phyloP scores from a whole-genome alignment of 1,140 invertebrate species.

The Callitettix versicolor region DNA sequence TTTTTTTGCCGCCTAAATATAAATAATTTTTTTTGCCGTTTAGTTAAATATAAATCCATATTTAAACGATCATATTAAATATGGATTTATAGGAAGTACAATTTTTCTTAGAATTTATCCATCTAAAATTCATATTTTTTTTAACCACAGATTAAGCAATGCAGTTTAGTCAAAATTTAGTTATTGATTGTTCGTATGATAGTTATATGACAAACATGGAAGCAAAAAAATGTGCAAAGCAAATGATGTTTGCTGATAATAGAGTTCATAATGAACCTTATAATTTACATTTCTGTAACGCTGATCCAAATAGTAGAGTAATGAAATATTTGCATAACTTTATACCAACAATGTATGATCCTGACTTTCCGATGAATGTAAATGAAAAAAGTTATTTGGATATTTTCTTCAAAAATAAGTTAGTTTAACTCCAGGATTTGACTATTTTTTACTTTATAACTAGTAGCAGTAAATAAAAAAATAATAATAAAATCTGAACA shows the following conservation, averaged over 20 bases:
- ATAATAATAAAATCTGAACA: too few relatives aligned
- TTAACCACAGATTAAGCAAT: conserved; percentile 53
- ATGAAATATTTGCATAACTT: conserved; percentile 45
- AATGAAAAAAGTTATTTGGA: conserved; percentile 67
- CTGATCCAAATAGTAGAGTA: conserved; percentile 36
- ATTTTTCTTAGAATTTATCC: conserved; percentile 46
- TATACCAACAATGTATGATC: conserved; percentile 56
- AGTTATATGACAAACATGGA: conserved; percentile 59
- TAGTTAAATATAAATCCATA: too few relatives aligned
- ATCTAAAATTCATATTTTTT: conserved; percentile 49
- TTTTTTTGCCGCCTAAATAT: too few relatives aligned
- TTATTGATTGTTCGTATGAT: conserved; percentile 75
- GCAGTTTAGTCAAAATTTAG: conserved; percentile 57
- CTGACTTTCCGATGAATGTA: conserved; percentile 61
- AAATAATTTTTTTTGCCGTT: too few relatives aligned
- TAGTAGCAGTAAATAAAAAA: too few relatives aligned
- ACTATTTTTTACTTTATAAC: too few relatives aligned
- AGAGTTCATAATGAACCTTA: conserved; percentile 59
- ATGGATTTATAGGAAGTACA: conserved; percentile 23
- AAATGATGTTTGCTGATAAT: conserved; percentile 63
- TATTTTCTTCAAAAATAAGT: conserved; percentile 64
- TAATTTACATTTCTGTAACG: conserved; percentile 66
- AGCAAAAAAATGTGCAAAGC: conserved; percentile 57
- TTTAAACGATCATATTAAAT: conserved; percentile 22
- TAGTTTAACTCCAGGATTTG: conserved; percentile 89